A percentile compares a stretch with the other conserved stretches of the same genome.
Evolutionary conservation across 2,888 invertebrate genomes (phyloP).

Genomic region (Anorthoa munda): DNA sequence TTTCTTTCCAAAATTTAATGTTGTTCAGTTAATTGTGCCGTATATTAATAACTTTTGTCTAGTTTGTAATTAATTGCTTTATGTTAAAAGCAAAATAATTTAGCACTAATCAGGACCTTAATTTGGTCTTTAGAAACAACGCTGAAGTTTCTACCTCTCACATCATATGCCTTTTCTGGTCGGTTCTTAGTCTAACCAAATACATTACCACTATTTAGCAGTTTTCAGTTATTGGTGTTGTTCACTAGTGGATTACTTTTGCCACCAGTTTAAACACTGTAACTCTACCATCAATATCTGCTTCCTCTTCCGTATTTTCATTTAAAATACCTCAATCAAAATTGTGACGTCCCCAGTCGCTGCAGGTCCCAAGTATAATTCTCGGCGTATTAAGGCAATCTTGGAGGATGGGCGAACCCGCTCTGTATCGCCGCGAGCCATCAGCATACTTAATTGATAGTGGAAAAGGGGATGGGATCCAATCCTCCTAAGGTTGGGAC

Average conservation of each 20-base stretch:
- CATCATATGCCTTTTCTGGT: too few species aligned
- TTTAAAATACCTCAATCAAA: conserved; percentile 55
- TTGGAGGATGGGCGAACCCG: conserved; percentile 59
- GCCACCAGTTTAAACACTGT: not conserved
- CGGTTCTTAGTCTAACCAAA: too few species aligned
- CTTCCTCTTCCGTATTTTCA: conserved; percentile 18
- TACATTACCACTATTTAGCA: too few species aligned
- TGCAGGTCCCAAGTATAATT: conserved; percentile 54
- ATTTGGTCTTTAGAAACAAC: not conserved
- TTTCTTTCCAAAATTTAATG: not conserved
- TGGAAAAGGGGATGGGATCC: conserved; percentile 26
- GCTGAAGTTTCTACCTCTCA: not conserved
- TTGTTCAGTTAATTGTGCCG: conserved; percentile 1
- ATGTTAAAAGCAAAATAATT: not conserved
- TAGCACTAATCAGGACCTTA: not conserved
- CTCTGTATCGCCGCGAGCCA: conserved; percentile 62
- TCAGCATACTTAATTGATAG: conserved; percentile 64
- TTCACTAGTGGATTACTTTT: too few species aligned
- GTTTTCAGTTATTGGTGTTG: too few species aligned
- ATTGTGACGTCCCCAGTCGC: conserved; percentile 51
- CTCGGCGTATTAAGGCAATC: conserved; percentile 73
- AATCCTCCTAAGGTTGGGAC: conserved; percentile 25
- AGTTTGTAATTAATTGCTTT: not conserved
- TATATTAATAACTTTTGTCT: not conserved
- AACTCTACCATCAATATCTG: not conserved